Evolutionary conservation across 2,113 vertebrate genomes (phyloP), one percentile per base, ranked within the genome.

Genomic region (Pardalotus punctatus): DNA sequence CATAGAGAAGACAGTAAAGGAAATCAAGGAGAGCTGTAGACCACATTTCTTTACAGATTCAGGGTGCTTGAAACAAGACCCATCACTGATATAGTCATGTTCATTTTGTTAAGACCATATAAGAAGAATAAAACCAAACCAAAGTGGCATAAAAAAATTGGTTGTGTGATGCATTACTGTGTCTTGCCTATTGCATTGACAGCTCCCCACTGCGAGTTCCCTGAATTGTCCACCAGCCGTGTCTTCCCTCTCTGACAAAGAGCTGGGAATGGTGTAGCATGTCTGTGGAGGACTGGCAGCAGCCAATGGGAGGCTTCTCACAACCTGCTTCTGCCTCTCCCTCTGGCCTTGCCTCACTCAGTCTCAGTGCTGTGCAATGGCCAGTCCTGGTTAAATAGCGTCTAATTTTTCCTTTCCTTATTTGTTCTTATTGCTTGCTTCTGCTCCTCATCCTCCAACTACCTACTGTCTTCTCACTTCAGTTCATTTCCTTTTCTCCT

Each of bases 401-500:
- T 91, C 45, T 61, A 10, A 38, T 90, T 86, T 90, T 82, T 61
- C 23, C 28, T 94, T 84, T 65, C 43, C 27, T 81, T 83, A 67
- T 72, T 66, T 76, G 21, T 40, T 84, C 61, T 72, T 61, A 6
- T 60, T 85, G 74, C 73, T 90, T 95, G 80, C 90, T 95, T 96
- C 86, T 96, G 90, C 93, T 91, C 88, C 61, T 85, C 86, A 86
- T 93, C 85, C 91, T 67, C 66, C 45, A 31, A 61, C 54, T 86
- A 11, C 58, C 38, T 47, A 72, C 62, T 71, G 67, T 62, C 85
- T 76, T 97, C 77, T 97, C 58, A 92, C 83, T 97, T 96, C 92
- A 95, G 62, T 94, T 89, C 95, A 86, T 88, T 96, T 93, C 89
- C 73, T 95, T 88, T 96, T 90, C 86, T 88, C 81, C 67, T 97